Evolutionary conservation across 1,140 invertebrate genomes (phyloP).

Genomic region (Ganaspis sp.): DNA sequence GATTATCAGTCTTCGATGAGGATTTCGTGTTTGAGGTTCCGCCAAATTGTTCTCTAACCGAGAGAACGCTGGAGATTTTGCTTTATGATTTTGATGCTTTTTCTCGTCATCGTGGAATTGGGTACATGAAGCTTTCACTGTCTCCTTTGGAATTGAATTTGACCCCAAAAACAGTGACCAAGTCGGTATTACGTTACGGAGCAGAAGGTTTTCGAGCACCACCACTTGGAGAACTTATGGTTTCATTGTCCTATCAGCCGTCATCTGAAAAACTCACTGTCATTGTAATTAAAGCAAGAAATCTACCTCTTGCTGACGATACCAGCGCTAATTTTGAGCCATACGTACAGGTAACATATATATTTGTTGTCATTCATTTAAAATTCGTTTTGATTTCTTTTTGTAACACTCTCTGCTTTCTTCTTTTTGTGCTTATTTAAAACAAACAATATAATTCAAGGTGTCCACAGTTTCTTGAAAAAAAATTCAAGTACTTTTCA

Average conservation of each 20-base stretch:
- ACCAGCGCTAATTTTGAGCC: constrained; percentile 81
- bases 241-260: constrained; percentile 88
- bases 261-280: constrained; percentile 88
- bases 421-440: too few species aligned
- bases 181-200: constrained; percentile 61
- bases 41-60: constrained; percentile 75
- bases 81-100: constrained; percentile 83
- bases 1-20: constrained; percentile 80
- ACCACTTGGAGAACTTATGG: constrained; percentile 85
- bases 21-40: constrained; percentile 86
- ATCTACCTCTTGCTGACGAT: constrained; percentile 80
- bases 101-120: constrained; percentile 79
- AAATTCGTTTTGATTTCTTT: too few species aligned
- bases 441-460: too few species aligned
- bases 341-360: constrained; percentile 88
- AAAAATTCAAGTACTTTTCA: too few species aligned
- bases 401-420: too few species aligned
- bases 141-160: constrained; percentile 71
- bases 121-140: constrained; percentile 76
- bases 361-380: too few species aligned
- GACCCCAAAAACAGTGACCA: constrained; percentile 53
- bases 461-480: too few species aligned
- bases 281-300: constrained; percentile 88
- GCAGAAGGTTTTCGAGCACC: constrained; percentile 64
- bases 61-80: constrained; percentile 76